A percentile compares a stretch with the other conserved stretches of the same genome.
These are phyloP conservation scores for Gasteruption jaculator DNA, from an alignment of 2,888 invertebrate species.

Conservation along the genomic window DNA sequence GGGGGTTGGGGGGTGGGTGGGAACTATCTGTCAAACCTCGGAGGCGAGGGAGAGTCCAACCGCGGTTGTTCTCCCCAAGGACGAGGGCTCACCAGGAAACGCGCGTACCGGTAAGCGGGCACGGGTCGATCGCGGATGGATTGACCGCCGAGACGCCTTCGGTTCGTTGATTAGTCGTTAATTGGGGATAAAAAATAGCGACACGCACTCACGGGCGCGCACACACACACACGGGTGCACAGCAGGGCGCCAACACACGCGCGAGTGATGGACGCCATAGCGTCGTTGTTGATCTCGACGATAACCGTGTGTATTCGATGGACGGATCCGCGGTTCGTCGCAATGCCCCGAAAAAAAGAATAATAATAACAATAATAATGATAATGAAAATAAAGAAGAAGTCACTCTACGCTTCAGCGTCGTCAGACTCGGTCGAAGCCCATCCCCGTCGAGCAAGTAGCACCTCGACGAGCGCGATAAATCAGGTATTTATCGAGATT, in stretches of 20 bases:
- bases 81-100: no score
- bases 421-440: no score
- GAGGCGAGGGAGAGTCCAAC: no score
- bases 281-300: constrained; percentile 43
- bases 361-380: no score
- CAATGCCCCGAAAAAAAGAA: constrained; percentile 26
- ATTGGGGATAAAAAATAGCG: constrained; percentile 34
- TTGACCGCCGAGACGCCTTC: neutral
- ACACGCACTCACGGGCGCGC: constrained; percentile 24
- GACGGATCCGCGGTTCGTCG: constrained; percentile 29
- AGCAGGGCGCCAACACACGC: constrained; percentile 21
- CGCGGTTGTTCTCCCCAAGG: no score
- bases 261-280: constrained; percentile 45
- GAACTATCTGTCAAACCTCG: no score
- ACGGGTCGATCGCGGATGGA: neutral
- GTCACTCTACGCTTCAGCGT: no score
- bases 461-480: constrained; percentile 17
- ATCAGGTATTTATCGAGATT: constrained; percentile 21
- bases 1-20: no score
- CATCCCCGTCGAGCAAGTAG: no score
- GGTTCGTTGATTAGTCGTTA: constrained; percentile 35
- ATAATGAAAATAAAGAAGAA: no score
- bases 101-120: no score
- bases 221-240: constrained; percentile 22
- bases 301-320: no score